Conservation (phyloP, 2,888 invertebrate genomes). For the Caenorhabditis becei region DNA sequence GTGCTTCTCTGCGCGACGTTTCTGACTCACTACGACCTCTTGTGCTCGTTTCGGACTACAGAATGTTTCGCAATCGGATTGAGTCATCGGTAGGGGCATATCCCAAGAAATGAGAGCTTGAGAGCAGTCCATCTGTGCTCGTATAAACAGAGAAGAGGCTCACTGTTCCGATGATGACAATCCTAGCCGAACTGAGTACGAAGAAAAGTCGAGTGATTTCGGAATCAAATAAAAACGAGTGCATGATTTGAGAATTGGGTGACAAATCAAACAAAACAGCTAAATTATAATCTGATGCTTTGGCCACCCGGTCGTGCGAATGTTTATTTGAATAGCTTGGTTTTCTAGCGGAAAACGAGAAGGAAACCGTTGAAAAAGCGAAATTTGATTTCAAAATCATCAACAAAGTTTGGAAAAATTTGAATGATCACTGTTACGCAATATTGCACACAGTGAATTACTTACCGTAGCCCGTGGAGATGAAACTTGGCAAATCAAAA, state of each 20-base stretch:
- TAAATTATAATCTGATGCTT: constrained; percentile 29
- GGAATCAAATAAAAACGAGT: constrained; percentile 28
- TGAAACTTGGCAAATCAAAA: background rate
- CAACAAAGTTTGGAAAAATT: constrained; percentile 4
- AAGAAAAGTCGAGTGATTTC: constrained; percentile 21
- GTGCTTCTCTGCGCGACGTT: constrained; percentile 11
- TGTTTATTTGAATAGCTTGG: constrained; percentile 43
- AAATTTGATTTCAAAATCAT: background rate
- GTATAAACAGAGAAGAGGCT: constrained; percentile 1
- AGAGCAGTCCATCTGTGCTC: background rate
- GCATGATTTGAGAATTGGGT: constrained; percentile 26
- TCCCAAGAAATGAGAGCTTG: constrained; percentile 9
- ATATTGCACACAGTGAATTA: constrained; percentile 14
- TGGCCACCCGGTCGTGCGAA: constrained; percentile 14
- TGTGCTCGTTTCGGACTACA: constrained; percentile 8
- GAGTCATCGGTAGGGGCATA: constrained; percentile 4
- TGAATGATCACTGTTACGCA: constrained; percentile 8
- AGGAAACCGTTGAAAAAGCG: background rate
- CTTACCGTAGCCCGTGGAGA: constrained; percentile 17
- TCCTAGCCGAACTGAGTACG: background rate
- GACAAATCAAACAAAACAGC: constrained; percentile 44
- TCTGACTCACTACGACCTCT: constrained; percentile 21
- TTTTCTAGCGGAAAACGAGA: constrained; percentile 13
- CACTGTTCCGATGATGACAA: background rate
- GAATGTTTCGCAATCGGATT: constrained; percentile 18